Evolutionary conservation across 2,888 invertebrate genomes (phyloP).

Genomic region (Diabrotica balteata): DNA sequence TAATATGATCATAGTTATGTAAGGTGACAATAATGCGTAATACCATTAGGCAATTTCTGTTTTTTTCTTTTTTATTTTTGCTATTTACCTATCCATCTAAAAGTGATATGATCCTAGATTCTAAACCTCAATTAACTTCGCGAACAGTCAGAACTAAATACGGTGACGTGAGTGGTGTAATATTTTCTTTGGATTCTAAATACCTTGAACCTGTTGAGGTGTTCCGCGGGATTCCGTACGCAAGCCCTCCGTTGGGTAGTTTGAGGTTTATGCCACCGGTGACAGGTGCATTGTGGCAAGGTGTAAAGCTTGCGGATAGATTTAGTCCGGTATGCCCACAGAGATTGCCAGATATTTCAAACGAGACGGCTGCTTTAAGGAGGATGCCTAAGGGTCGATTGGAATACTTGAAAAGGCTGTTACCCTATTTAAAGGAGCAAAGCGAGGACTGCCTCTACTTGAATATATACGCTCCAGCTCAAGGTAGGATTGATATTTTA

Average conservation of each 20-base stretch:
- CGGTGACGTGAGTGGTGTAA: slow-evolving; percentile 85
- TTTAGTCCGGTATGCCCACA: slow-evolving; percentile 95
- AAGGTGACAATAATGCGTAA: slow-evolving; percentile 9
- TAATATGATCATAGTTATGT: neutral
- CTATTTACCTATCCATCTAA: slow-evolving; percentile 32
- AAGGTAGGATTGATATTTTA: slow-evolving; percentile 69
- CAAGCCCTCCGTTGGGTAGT: slow-evolving; percentile 87
- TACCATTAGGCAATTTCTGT: slow-evolving; percentile 13
- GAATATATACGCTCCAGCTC: slow-evolving; percentile 95
- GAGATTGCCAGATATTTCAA: slow-evolving; percentile 83
- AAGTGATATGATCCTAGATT: slow-evolving; percentile 50
- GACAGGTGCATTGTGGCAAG: slow-evolving; percentile 90
- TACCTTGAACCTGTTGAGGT: slow-evolving; percentile 90
- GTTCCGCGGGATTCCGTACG: slow-evolving; percentile 93
- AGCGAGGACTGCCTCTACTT: slow-evolving; percentile 97
- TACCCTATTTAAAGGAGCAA: slow-evolving; percentile 88
- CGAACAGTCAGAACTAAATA: slow-evolving; percentile 88
- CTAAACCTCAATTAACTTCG: slow-evolving; percentile 70
- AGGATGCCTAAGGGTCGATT: slow-evolving; percentile 88
- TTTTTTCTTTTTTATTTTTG: slow-evolving; percentile 31
- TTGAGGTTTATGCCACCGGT: slow-evolving; percentile 97
- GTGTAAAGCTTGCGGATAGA: slow-evolving; percentile 84
- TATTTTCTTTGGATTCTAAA: slow-evolving; percentile 81
- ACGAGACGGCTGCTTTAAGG: slow-evolving; percentile 82
- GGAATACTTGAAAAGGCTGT: slow-evolving; percentile 86